Conservation (phyloP, 2,888 invertebrate genomes). For the Torymus tubicola region DNA sequence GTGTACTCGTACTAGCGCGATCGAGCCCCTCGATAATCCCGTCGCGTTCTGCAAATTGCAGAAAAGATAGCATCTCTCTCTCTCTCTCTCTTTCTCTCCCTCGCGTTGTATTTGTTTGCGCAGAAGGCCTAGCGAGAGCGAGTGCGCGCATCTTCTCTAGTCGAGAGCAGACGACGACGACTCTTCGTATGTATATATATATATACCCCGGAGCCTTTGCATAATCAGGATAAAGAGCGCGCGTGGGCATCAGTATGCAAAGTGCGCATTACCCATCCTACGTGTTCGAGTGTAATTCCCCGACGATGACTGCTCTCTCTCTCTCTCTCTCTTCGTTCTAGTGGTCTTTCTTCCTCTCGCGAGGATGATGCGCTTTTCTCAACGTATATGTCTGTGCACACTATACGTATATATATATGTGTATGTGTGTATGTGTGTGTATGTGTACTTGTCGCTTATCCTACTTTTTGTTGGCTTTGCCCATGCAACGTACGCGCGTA, state of each 20-base stretch:
- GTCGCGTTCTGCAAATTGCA: conserved; percentile 53
- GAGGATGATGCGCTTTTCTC: conserved; percentile 7
- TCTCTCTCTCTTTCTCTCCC: no score
- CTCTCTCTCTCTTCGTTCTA: conserved; percentile 7
- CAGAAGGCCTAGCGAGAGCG: not conserved
- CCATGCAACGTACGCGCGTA: no score
- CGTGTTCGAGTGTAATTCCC: conserved; percentile 44
- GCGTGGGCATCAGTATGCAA: conserved; percentile 55
- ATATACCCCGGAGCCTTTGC: conserved; percentile 26
- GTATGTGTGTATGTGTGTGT: no score
- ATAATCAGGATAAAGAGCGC: conserved; percentile 54
- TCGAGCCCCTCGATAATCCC: conserved; percentile 42
- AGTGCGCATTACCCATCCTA: conserved; percentile 58
- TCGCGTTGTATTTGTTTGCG: conserved; percentile 51
- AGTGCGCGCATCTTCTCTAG: conserved; percentile 19
- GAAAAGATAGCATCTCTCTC: conserved; percentile 53
- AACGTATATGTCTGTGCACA: no score
- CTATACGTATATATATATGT: no score
- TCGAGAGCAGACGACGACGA: no score
- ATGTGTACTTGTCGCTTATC: no score
- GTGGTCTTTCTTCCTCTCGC: not conserved
- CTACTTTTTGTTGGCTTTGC: no score
- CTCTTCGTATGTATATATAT: no score
- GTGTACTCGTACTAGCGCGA: not conserved
- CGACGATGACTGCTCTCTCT: conserved; percentile 41